These are phyloP conservation scores for Heteractis magnifica DNA, from an alignment of 92 coral and sea anemone genomes.

Conservation along the genomic window DNA sequence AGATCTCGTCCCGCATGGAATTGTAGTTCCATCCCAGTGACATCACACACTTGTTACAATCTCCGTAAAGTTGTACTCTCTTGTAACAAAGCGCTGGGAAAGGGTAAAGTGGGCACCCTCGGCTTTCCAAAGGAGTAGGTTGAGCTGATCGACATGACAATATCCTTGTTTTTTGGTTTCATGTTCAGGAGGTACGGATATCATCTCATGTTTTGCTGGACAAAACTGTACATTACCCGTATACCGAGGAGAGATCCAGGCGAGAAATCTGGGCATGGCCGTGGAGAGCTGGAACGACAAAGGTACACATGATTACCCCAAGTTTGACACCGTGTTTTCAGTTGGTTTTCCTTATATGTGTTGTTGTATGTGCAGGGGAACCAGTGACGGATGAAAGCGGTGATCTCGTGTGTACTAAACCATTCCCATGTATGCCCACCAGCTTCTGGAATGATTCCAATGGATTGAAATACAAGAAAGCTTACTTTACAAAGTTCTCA, in stretches of 20 bases:
- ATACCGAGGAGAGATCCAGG: constrained; percentile 93
- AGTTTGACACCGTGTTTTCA: background rate
- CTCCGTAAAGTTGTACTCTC: too few relatives aligned
- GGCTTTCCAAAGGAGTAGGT: too few relatives aligned
- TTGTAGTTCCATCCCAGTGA: too few relatives aligned
- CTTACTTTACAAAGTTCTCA: constrained; percentile 82
- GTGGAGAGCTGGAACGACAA: constrained; percentile 89
- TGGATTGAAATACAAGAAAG: constrained; percentile 86
- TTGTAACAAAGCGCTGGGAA: too few relatives aligned
- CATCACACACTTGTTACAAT: too few relatives aligned
- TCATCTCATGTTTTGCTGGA: constrained; percentile 94
- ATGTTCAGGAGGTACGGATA: constrained; percentile 90
- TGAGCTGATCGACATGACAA: too few relatives aligned
- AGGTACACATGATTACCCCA: constrained; percentile 43
- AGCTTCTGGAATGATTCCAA: constrained; percentile 92
- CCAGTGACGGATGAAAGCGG: constrained; percentile 78
- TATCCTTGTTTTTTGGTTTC: background rate
- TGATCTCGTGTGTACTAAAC: constrained; percentile 90
- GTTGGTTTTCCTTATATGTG: background rate
- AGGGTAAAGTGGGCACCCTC: too few relatives aligned
- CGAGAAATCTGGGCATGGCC: constrained; percentile 97
- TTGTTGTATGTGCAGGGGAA: constrained; percentile 48
- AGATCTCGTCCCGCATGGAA: too few relatives aligned
- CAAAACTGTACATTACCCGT: constrained; percentile 91
- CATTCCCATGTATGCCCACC: constrained; percentile 95